Evolutionary conservation across 2,888 invertebrate genomes (phyloP), one percentile per base, ranked within the genome.

Genomic region (Drosophila sordidapex): DNA sequence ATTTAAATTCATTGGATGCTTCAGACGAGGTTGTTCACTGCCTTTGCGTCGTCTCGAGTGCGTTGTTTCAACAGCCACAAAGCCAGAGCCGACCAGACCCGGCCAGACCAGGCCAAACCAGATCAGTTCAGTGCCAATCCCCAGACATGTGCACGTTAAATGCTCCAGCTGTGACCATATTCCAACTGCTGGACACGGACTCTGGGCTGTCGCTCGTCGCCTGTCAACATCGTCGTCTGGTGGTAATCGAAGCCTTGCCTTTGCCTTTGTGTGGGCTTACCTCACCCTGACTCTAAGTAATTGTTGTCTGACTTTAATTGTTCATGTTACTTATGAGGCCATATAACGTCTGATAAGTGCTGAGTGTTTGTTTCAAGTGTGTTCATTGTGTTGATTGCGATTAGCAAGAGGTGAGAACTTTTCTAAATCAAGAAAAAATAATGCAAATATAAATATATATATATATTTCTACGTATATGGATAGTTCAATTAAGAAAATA

Each of bases 1-100:
- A 85, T 79, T 79, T 77, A 81, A 83, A 83, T 81, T 85, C 85
- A 81, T 83, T 71, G 65, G 66, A 59, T 73, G 72, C 69, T 74
- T 64, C 66, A 77, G 74, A 76, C 51, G 15, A 25, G 25, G 1
- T 25, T 46, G 25, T 46, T 61, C 69, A 60, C 59, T 53, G 29
- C 48, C 38, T 62, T 53, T 51, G 46, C 31, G 60, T 79, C 59
- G 74, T 73, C 74, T 70, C 70, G 72, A 74, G 76, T 65, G 69
- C 62, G 57, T 70, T 70, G 71, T 43, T 46, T 84, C 79, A 65
- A 70, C 52, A 65, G 72, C 73, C 74, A 66, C 76, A 72, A 65
- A 82, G 65, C 81, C 73, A 66, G 68, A 43, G 43, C 52, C 43
- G 43, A 43, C 51, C 57, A 68, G 27, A 67, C 53, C 38, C 29